phyloP scores from a whole-genome alignment of 1,140 invertebrate genomes.

The Drosophila miranda region DNA sequence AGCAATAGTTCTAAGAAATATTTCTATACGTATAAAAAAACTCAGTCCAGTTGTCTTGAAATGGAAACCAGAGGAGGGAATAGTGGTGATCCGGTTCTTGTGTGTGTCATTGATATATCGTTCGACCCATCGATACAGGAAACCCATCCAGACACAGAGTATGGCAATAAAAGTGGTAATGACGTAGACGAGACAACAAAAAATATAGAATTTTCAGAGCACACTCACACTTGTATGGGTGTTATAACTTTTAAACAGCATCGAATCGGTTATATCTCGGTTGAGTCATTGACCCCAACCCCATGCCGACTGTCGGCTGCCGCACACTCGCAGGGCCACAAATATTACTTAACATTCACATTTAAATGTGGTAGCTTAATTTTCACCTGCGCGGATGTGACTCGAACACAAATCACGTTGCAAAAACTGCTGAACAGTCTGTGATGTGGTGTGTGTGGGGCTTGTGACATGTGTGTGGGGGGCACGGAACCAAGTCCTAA shows the following conservation, averaged over 20 bases:
- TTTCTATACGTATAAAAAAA: conserved; percentile 45
- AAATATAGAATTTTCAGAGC: too few relatives aligned
- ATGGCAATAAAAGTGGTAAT: conserved; percentile 70
- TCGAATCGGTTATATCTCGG: background rate
- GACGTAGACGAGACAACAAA: conserved; percentile 27
- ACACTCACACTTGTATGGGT: background rate
- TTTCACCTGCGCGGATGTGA: conserved; percentile 52
- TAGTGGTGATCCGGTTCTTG: conserved; percentile 4
- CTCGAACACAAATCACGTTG: conserved; percentile 55
- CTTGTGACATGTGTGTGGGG: conserved; percentile 35
- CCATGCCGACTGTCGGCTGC: background rate
- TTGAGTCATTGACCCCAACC: conserved; percentile 19
- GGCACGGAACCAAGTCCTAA: conserved; percentile 28
- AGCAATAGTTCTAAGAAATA: conserved; percentile 52
- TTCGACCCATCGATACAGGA: conserved; percentile 60
- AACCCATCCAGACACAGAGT: conserved; percentile 58
- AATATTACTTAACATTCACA: conserved; percentile 27
- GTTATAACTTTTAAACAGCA: background rate
- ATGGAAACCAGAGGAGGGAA: background rate
- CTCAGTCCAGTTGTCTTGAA: conserved; percentile 8
- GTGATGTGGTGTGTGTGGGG: background rate
- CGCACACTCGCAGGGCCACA: background rate
- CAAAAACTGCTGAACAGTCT: conserved; percentile 10
- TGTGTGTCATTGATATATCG: conserved; percentile 64
- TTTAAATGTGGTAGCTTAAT: conserved; percentile 54